Base-by-base conservation (phyloP, 2,888 invertebrate genomes). In the Mongoloraphidia duomilia region DNA sequence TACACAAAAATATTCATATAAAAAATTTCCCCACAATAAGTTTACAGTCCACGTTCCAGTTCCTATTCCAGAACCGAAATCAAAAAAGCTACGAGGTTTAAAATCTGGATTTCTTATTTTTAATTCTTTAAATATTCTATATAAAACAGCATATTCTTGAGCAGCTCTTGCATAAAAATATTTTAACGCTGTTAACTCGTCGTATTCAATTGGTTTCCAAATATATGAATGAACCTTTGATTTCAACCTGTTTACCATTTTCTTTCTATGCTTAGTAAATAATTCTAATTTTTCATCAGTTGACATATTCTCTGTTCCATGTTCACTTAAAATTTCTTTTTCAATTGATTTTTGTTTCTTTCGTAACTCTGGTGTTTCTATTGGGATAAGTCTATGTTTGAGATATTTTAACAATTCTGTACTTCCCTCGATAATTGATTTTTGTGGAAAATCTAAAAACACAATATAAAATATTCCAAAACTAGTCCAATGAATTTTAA, bases 41-140 rank as follows among this genome's bases (percentile, higher is more conserved):
- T 81, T 80, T 0, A 82, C 79, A 0, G 89, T 94, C 93, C 93
- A 93, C 47, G 82, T 78, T 0, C 80, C 86, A 0, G 88, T 84
- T 0, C 93, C 94, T 5, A 89, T 69, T 0, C 96, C 96, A 6
- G 93, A 89, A 1, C 95, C 96, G 65, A 89, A 92, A 69, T 96
- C 94, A 57, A 94, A 85, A 55, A 91, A 75, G 51, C 80, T 79
- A 50, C 74, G 69, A 0, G 95, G 95, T 50, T 71, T 71, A 63
- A 86, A 95, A 13, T 76, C 64, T 0, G 74, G 71, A 62, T 83
- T 73, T 47, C 79, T 71, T 38, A 62, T 62, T 45, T 69, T 68
- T 47, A 94, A 83, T 71, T 93, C 92, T 41, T 75, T 70, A 39
- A 94, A 76, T 45, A 92, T 77, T 59, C 75, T 77, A 37, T 71